These are phyloP conservation scores for Cyanoderma ruficeps DNA, from an alignment of 2,113 vertebrate genomes.

Conservation along the genomic window DNA sequence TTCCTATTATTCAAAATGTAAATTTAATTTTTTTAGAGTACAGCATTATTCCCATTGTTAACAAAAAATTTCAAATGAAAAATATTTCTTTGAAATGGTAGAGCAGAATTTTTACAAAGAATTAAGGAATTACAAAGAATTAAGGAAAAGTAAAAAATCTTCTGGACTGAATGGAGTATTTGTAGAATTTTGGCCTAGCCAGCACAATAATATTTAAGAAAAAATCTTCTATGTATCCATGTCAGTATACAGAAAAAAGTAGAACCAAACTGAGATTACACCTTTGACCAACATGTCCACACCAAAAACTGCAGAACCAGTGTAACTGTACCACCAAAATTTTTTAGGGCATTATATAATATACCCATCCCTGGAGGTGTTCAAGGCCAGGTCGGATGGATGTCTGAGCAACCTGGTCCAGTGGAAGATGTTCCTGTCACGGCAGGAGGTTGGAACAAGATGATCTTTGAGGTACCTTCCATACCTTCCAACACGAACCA, in stretches of 20 bases:
- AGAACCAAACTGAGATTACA: background rate
- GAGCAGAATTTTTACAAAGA: background rate
- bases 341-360: background rate
- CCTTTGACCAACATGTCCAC: background rate
- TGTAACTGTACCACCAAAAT: background rate
- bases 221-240: background rate
- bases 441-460: background rate
- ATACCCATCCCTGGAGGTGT: background rate
- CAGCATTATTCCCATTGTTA: background rate
- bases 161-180: background rate
- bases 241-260: background rate
- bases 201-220: background rate
- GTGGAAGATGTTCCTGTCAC: background rate
- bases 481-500: background rate
- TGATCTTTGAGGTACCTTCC: background rate
- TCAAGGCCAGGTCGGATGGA: background rate
- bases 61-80: background rate
- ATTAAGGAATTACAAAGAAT: background rate
- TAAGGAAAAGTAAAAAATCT: background rate
- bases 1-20: background rate
- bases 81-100: background rate
- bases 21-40: background rate
- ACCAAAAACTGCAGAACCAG: background rate
- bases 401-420: background rate
- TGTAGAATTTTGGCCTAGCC: background rate